Percentiles rank a stretch among this genome's conserved stretches.
Evolutionary conservation across 1,140 invertebrate genomes (phyloP).

Genomic region (Oscheius sp.): DNA sequence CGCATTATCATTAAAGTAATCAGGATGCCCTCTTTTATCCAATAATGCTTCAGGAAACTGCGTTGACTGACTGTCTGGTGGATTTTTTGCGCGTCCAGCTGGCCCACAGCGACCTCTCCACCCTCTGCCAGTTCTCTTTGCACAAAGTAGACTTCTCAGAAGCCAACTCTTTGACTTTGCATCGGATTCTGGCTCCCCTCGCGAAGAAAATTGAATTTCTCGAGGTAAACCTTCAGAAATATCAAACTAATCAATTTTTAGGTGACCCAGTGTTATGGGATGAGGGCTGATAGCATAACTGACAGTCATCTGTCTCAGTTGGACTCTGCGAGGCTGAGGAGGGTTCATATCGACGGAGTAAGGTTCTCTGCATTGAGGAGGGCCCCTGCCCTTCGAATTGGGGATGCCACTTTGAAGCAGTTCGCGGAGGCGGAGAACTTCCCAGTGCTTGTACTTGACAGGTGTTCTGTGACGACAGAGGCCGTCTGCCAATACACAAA

Average conservation of each 20-base stretch:
- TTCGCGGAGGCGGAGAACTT: conserved; percentile 5
- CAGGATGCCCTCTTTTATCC: neutral
- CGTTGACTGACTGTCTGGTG: conserved; percentile 9
- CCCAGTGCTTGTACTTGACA: conserved; percentile 15
- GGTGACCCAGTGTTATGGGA: conserved; percentile 13
- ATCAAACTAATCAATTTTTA: neutral
- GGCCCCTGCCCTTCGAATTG: conserved; percentile 1
- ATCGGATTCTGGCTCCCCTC: conserved; percentile 20
- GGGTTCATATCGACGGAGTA: conserved; percentile 22
- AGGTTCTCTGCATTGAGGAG: neutral
- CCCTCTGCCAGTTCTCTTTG: conserved; percentile 10
- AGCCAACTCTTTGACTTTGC: conserved; percentile 19
- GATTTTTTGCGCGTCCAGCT: conserved; percentile 19
- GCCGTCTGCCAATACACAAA: conserved; percentile 25
- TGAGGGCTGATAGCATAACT: conserved; percentile 20
- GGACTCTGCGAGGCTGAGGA: conserved; percentile 9
- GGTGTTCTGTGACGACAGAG: conserved; percentile 25
- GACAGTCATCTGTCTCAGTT: conserved; percentile 26
- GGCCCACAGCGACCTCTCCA: conserved; percentile 3
- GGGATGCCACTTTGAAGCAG: conserved; percentile 12
- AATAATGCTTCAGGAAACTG: conserved; percentile 10
- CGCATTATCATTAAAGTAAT: conserved; percentile 20
- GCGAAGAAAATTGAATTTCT: conserved; percentile 22
- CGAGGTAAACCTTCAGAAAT: neutral
- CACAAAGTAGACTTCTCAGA: conserved; percentile 21